Percentiles rank a stretch among this genome's conserved stretches.
These are phyloP conservation scores for Bursaphelenchus mucronatus DNA, from an alignment of 1,140 invertebrate genomes.

Conservation along the genomic window DNA sequence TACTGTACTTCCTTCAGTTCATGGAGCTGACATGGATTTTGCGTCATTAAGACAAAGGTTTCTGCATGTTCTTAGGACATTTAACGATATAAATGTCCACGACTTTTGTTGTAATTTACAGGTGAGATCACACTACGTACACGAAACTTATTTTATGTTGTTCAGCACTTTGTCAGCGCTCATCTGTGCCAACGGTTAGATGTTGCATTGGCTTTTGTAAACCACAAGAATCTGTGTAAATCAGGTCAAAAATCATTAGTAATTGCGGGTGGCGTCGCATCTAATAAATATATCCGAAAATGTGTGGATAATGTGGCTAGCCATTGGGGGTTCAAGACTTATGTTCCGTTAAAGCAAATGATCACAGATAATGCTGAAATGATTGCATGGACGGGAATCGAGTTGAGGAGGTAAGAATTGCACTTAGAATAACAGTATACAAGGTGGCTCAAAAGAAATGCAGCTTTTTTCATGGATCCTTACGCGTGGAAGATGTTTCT, in stretches of 20 bases:
- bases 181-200: slow-evolving; percentile 39
- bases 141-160: neutral
- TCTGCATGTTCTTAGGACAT: neutral
- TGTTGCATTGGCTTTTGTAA: slow-evolving; percentile 27
- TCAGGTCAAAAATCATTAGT: slow-evolving; percentile 63
- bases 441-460: neutral
- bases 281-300: slow-evolving; percentile 76
- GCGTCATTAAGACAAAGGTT: slow-evolving; percentile 21
- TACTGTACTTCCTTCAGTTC: slow-evolving; percentile 5
- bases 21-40: slow-evolving; percentile 40
- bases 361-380: slow-evolving; percentile 98
- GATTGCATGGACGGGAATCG: slow-evolving; percentile 79
- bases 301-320: slow-evolving; percentile 69
- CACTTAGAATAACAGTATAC: too few species aligned
- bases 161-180: slow-evolving; percentile 33
- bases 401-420: slow-evolving; percentile 8
- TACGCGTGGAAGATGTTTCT: too few species aligned
- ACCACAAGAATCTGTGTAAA: neutral
- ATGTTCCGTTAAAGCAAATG: slow-evolving; percentile 75
- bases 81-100: slow-evolving; percentile 27
- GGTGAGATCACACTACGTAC: slow-evolving; percentile 17
- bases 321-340: slow-evolving; percentile 66
- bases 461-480: neutral
- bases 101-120: slow-evolving; percentile 41
- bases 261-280: slow-evolving; percentile 89